Evolutionary conservation across 2,113 vertebrate species (phyloP).

Genomic region (Eulemur rufifrons): DNA sequence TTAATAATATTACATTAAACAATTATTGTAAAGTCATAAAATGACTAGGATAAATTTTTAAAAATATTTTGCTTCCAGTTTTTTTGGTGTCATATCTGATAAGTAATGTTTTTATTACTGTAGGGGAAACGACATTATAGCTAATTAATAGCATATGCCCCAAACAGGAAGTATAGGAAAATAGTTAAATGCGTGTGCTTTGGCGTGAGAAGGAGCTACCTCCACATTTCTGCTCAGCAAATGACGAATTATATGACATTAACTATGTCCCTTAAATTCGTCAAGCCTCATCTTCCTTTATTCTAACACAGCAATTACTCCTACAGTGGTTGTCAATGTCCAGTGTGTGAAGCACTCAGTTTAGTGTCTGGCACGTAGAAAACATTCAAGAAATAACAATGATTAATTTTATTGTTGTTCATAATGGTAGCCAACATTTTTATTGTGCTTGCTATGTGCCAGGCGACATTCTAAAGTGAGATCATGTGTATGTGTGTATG

Average conservation of each 20-base stretch:
- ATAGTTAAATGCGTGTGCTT: background rate
- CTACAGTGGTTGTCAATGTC: accelerated
- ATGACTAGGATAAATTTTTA: background rate
- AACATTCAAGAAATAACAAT: background rate
- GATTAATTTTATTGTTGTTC: background rate
- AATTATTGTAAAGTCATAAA: background rate
- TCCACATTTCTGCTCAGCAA: background rate
- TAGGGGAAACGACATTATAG: background rate
- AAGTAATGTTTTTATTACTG: background rate
- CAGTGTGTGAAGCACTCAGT: accelerated
- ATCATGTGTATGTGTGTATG: accelerated
- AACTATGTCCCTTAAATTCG: background rate
- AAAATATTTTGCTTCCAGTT: background rate
- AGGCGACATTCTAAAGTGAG: too few relatives aligned
- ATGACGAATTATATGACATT: accelerated
- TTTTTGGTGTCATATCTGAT: background rate
- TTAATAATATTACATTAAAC: background rate
- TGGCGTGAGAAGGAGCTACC: background rate
- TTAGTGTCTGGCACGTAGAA: background rate
- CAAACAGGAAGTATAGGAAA: background rate
- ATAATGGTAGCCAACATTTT: background rate
- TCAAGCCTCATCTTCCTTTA: background rate
- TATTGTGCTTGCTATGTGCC: background rate
- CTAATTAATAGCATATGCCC: background rate
- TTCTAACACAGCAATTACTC: background rate